Percentiles rank a stretch among this genome's conserved stretches.
These are phyloP conservation scores for Myopa tessellatipennis DNA, from an alignment of 2,888 invertebrate genomes.

Conservation along the genomic window DNA sequence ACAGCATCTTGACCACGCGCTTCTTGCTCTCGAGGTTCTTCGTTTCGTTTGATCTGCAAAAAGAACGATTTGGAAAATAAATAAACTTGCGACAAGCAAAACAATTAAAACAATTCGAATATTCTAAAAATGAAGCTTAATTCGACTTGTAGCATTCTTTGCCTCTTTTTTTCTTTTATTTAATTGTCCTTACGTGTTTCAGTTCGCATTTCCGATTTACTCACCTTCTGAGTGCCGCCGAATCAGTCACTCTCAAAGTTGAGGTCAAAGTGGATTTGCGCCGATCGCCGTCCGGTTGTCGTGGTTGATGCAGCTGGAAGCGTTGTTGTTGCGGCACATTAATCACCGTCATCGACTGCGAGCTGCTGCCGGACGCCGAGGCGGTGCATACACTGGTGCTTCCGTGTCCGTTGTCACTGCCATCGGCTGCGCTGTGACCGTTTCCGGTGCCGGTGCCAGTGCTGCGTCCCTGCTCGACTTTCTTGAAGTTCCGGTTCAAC, in stretches of 20 bases:
- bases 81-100: not conserved
- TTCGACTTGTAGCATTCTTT: not conserved
- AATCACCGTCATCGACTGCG: constrained; percentile 27
- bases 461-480: not conserved
- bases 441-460: not conserved
- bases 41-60: constrained; percentile 59
- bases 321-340: constrained; percentile 47
- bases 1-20: constrained; percentile 84
- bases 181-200: not conserved
- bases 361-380: not conserved
- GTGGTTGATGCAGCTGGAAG: constrained; percentile 44
- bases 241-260: constrained; percentile 56
- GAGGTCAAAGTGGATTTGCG: constrained; percentile 56
- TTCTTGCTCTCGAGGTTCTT: constrained; percentile 65
- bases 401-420: constrained; percentile 41
- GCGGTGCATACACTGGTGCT: not conserved
- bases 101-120: not conserved
- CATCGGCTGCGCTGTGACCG: constrained; percentile 26
- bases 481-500: constrained; percentile 47
- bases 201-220: not conserved
- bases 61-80: not conserved
- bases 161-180: too few relatives aligned
- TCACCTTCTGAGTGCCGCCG: constrained; percentile 59
- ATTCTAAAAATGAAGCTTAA: not conserved
- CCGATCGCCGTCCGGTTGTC: constrained; percentile 51